These are phyloP conservation scores for Lagodon rhomboides DNA, from an alignment of 2,797 vertebrate species.

Conservation along the genomic window DNA sequence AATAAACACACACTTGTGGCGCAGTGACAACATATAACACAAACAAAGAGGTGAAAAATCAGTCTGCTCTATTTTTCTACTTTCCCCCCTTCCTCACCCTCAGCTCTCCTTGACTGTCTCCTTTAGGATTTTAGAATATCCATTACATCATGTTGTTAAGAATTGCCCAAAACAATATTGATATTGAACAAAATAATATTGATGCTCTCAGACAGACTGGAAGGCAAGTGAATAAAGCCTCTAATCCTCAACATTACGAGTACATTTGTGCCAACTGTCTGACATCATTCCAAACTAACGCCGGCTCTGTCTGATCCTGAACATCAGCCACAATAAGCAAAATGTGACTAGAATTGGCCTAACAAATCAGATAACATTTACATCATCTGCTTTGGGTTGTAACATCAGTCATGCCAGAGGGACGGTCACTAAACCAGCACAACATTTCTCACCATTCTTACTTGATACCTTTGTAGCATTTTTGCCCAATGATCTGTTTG, in stretches of 20 bases:
- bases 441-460: background rate
- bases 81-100: background rate
- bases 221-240: background rate
- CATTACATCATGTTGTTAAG: background rate
- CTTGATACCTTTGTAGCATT: background rate
- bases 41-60: background rate
- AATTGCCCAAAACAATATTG: background rate
- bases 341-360: conserved; percentile 6
- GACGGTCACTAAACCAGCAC: background rate
- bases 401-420: conserved; percentile 5
- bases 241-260: conserved; percentile 18
- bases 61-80: background rate
- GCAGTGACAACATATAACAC: background rate
- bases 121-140: background rate
- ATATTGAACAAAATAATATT: background rate
- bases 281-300: conserved; percentile 5
- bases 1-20: background rate
- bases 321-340: conserved; percentile 12
- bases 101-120: background rate
- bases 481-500: background rate
- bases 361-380: conserved; percentile 7
- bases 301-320: conserved; percentile 7
- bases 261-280: conserved; percentile 7
- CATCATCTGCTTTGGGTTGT: conserved; percentile 9
- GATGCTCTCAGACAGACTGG: background rate